A percentile compares a stretch with the other conserved stretches of the same genome.
Evolutionary conservation across 53 echinoderm and acorn worm genomes (phyloP).

Genomic region (Echinometra lucunter): DNA sequence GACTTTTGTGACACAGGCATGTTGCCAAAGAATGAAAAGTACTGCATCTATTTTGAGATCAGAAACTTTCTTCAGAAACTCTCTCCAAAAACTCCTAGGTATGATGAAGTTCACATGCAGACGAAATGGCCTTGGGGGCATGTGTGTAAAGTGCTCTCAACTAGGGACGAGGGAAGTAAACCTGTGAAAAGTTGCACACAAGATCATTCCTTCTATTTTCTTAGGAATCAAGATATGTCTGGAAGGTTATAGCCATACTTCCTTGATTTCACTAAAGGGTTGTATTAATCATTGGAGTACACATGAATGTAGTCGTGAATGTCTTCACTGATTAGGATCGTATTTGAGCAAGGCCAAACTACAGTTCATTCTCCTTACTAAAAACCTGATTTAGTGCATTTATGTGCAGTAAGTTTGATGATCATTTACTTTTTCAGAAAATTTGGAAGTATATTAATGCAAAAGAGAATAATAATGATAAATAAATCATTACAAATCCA

Average conservation of each 20-base stretch:
- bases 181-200: neutral
- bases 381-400: too few relatives aligned
- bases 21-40: conserved; percentile 40
- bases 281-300: conserved; percentile 5
- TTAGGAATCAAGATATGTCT: neutral
- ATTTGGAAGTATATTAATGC: neutral
- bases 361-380: too few relatives aligned
- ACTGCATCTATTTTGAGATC: conserved; percentile 7
- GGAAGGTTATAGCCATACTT: conserved; percentile 33
- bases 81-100: neutral
- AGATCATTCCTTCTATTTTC: neutral
- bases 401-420: neutral
- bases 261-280: conserved; percentile 7
- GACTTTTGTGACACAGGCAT: conserved; percentile 38
- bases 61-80: neutral
- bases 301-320: conserved; percentile 12
- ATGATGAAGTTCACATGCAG: conserved; percentile 48
- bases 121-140: conserved; percentile 17
- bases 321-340: neutral
- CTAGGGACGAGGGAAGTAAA: neutral
- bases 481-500: too few relatives aligned
- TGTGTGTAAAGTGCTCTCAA: neutral
- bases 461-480: neutral
- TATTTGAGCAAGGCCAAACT: neutral
- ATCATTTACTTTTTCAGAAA: neutral